phyloP scores from a whole-genome alignment of 2,797 vertebrate genomes.

The Rhincodon typus region DNA sequence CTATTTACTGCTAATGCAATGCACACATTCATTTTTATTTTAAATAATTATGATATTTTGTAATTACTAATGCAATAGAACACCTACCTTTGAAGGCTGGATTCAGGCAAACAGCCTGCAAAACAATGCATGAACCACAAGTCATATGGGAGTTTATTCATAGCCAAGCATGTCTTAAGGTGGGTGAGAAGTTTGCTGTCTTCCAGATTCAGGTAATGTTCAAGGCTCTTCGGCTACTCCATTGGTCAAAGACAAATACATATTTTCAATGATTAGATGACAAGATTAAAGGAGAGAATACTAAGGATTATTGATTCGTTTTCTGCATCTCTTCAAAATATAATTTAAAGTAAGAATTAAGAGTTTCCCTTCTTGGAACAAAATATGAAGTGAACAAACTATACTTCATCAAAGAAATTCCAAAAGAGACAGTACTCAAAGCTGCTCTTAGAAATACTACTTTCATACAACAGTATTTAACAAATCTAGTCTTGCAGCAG shows the following conservation, averaged over 20 bases:
- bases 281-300: not conserved
- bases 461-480: not conserved
- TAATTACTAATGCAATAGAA: not conserved
- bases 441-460: not conserved
- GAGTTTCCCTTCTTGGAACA: not conserved
- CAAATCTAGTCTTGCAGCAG: not conserved
- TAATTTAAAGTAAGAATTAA: not conserved
- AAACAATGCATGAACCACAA: slow-evolving; percentile 94
- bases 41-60: not conserved
- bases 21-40: not conserved
- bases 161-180: slow-evolving; percentile 65
- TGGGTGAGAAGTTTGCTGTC: slow-evolving; percentile 77
- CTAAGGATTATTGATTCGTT: not conserved
- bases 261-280: not conserved
- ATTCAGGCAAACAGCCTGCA: slow-evolving; percentile 84
- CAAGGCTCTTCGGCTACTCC: slow-evolving; percentile 81
- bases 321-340: not conserved
- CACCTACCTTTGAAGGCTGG: slow-evolving; percentile 83
- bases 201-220: slow-evolving; percentile 88
- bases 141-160: slow-evolving; percentile 72
- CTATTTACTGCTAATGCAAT: not conserved
- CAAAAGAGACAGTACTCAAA: not conserved
- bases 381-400: not conserved
- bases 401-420: not conserved
- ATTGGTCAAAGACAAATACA: not conserved